Evolutionary conservation across 2,797 vertebrate genomes (phyloP), one percentile per base, ranked within the genome.

Genomic region (Acanthurus lineatus): DNA sequence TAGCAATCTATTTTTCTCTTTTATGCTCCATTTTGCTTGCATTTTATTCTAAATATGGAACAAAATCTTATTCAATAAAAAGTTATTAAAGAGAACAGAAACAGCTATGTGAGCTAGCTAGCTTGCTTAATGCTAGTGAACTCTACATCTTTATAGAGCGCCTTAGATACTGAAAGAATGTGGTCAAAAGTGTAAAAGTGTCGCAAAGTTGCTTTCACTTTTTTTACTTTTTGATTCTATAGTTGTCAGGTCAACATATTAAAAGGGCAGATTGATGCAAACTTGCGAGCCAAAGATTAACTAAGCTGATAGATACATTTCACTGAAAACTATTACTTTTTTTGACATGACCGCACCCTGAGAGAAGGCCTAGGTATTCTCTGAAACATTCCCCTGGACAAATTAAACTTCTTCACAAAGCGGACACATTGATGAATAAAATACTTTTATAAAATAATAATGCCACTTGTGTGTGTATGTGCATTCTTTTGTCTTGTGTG

Each of bases 401-500:
- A 69, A 19, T 16, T 0, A 20, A 44, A 14, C 17, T 10, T 67
- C 32, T 63, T 19, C 2, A 58, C 22, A 56, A 49, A 48, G 54
- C 52, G 12, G 3, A 10, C 7, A 22, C 40, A 38, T 3, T 44
- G 2, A 44, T 60, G 8, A 42, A 25, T 45, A 22, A 16, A 22
- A 58, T 45, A 40, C 16, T 25, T 53, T 9, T 32, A 7, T 40
- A 22, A 49, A 69, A 66, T 68, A 69, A 63, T 52, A 62, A 59
- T 69, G 53, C n/a, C 57, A 65, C 63, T 45, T 65, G 59, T 57
- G 38, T 79, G 48, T 47, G 56, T 62, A 64, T 72, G 57, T 73
- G n/a, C 70, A 57, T 64, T 54, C 17, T 68, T 70, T 58, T 85
- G 77, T 44, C 44, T 49, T 69, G 63, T 84, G 76, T 84, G 62